These are phyloP conservation scores for Dendrocincla fuliginosa DNA, from an alignment of 2,797 vertebrate species.

Conservation along the genomic window DNA sequence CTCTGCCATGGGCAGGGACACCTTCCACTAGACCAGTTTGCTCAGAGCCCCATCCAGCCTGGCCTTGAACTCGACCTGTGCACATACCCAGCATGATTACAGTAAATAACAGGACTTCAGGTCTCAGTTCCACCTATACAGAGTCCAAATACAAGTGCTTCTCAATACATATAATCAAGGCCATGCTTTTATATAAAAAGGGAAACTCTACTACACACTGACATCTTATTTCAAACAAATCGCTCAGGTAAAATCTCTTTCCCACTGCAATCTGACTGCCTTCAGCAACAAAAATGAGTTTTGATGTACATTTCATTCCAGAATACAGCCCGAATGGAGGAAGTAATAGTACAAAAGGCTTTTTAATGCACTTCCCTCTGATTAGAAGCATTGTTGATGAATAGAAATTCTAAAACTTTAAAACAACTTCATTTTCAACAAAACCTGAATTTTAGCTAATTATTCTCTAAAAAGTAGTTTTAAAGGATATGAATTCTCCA, in stretches of 20 bases:
- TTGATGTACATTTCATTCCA: not conserved
- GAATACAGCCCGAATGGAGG: not conserved
- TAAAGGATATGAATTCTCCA: not conserved
- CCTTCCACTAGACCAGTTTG: not conserved
- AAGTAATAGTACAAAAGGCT: not conserved
- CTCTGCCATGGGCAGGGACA: not conserved
- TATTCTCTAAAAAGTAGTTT: not conserved
- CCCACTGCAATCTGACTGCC: not conserved
- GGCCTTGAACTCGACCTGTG: not conserved
- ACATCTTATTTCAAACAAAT: not conserved
- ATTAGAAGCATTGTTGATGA: not conserved
- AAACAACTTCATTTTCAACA: not conserved
- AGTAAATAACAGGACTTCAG: not conserved
- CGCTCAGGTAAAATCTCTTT: fast-evolving
- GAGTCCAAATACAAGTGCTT: not conserved
- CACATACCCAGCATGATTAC: not conserved
- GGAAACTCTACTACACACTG: not conserved
- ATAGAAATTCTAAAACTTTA: not conserved
- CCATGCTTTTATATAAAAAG: not conserved
- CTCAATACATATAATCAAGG: not conserved
- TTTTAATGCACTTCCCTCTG: not conserved
- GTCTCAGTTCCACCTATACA: not conserved
- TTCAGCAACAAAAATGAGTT: not conserved
- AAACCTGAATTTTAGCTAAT: not conserved
- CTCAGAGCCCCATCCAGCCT: not conserved